phyloP scores from a whole-genome alignment of 53 echinoderm and acorn worm genomes.

The Echinometra lucunter region DNA sequence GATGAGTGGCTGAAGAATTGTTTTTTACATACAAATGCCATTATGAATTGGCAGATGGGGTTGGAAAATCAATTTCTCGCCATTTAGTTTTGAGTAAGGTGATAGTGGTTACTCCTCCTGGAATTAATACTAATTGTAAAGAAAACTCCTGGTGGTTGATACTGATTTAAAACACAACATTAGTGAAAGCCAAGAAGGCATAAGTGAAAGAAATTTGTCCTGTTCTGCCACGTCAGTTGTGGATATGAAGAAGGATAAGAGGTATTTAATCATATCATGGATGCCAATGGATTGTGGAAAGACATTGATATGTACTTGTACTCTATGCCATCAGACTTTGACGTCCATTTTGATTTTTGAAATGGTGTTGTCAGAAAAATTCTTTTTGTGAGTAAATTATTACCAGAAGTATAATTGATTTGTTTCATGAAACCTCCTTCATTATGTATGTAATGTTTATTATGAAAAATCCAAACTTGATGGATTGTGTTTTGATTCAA shows the following conservation, averaged over 20 bases:
- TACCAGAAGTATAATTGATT: too few relatives aligned
- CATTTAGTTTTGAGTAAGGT: not conserved
- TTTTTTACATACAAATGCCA: not conserved
- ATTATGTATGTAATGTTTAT: not conserved
- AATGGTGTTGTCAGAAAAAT: not conserved
- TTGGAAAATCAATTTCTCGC: not conserved
- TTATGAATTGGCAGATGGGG: not conserved
- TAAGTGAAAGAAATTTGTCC: not conserved
- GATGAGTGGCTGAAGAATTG: not conserved
- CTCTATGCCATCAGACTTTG: not conserved
- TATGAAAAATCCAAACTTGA: not conserved
- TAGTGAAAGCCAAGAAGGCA: not conserved
- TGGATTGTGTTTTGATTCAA: too few relatives aligned
- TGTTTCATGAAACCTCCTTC: not conserved
- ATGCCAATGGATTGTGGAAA: slow-evolving; percentile 23
- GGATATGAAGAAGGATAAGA: not conserved
- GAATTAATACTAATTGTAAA: not conserved
- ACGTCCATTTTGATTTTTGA: not conserved
- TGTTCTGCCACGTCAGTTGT: not conserved
- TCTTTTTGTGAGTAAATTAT: too few relatives aligned
- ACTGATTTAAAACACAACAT: not conserved
- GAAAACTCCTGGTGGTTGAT: slow-evolving; percentile 21
- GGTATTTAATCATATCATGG: not conserved
- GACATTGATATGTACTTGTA: not conserved
- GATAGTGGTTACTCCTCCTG: not conserved